Base-by-base conservation (phyloP, 2,888 invertebrate species). In the Entomobrya multifasciata region DNA sequence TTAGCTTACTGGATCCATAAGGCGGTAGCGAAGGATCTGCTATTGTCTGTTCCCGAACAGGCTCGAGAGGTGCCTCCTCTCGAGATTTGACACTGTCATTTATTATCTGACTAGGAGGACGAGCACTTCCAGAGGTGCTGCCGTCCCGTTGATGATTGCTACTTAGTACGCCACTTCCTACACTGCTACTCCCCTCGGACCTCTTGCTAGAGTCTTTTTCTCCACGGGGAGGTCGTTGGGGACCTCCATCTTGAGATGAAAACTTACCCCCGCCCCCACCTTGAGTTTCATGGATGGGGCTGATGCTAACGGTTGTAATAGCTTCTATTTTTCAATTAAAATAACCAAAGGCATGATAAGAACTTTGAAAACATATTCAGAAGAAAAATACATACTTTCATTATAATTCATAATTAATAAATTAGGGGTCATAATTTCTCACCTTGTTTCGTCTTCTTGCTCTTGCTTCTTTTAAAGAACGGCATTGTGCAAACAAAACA, bases 401-500 rank as follows among this genome's bases (percentile, higher is more conserved):
- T 55, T 55, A 20, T 20, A 17, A 55, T 55, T 6, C 4, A 5
- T 15, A 17, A 22, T 55, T 17, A 44, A 20, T 67, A 30, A 2
- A 55, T 57, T 17, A 20, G 20, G 10, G 17, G 4, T 13, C 57
- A 20, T 2, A 27, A 13, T 8, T 6, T 60, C 88, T 83, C 60
- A 89, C 89, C 89, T n/a, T 79, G 65, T 15, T 76, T 78, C 74
- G 81, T 89, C 78, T 90, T 90, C n/a, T 78, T 89, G 65, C 81
- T 90, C 67, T 87, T 88, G 52, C 72, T 89, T 65, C 80, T 89
- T 67, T 87, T 88, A 72, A 88, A 88, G 84, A 89, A 88, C 72
- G 89, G 89, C 89, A 90, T 90, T 49, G 81, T 87, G 87, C 87
- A 87, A 25, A 65, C 82, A 20, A 86, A 87, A 86, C 87, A 89